Base-by-base conservation (phyloP, 2,113 vertebrate species). In the Tragelaphus imberbis region DNA sequence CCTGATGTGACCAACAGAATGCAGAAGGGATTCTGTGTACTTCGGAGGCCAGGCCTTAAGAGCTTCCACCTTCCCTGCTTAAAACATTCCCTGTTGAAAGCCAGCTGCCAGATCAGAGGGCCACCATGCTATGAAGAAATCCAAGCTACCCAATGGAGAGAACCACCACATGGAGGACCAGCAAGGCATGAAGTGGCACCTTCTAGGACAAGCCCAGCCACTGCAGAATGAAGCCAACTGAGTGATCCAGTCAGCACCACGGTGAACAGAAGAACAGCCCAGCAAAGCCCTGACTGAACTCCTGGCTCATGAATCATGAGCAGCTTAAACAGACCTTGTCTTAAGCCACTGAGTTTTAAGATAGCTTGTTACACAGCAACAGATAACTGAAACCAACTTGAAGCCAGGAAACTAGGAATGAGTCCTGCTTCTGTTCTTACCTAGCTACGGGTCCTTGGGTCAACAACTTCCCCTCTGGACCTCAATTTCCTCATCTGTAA, bases 401-500 rank as follows among this genome's bases (percentile, higher is more conserved):
- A 85, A 75, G 23, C 19, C 40, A 68, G 25, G 30, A 75, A 94
- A 25, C 79, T 19, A 63, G 68, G 58, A 36, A 68, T 25, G 25
- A 30, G 2, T 30, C 19, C 87, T 94, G 7, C 16, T 40, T 63
- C 63, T 71, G 92, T 40, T 28, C 65, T 51, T 28, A 33, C 40
- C n/a, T 28, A 59, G 63, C 6, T 9, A 30, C 2, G 5, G 25
- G 63, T 93, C 79, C 90, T 44, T 11, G 55, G 51, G 44, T 77
- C 59, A 56, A 36, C 0, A 59, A 79, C 75, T 87, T 95, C 7
- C 86, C 65, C 84, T 86, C 33, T 17, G 13, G 33, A 59, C 51
- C 94, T 95, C 68, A 80, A 13, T 58, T 90, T 95, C 95, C 97
- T 84, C 58, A 40, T 79, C 58, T 61, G 49, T 80, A 71, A 91